Evolutionary conservation across 2,113 vertebrate species (phyloP).

Genomic region (Mustela lutreola): DNA sequence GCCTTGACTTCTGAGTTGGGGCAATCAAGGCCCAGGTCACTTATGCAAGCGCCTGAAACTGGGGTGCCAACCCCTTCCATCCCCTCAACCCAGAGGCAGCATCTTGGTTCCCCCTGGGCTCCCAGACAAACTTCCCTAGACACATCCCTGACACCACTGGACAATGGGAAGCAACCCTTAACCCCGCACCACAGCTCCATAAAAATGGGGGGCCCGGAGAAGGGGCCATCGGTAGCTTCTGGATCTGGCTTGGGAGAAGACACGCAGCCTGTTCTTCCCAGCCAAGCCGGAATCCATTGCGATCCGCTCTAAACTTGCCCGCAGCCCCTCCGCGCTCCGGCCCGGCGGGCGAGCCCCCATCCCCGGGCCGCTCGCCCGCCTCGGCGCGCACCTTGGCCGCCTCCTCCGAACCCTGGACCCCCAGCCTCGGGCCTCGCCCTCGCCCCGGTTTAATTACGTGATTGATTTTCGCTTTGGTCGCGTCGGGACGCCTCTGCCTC

Average conservation of each 20-base stretch:
- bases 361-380: background rate
- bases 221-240: background rate
- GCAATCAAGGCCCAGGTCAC: background rate
- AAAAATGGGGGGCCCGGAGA: slow-evolving; percentile 16
- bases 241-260: slow-evolving; percentile 21
- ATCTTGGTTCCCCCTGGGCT: slow-evolving; percentile 20
- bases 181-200: background rate
- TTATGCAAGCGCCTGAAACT: background rate
- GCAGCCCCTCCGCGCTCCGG: background rate
- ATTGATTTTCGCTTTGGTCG: slow-evolving; percentile 77
- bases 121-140: slow-evolving; percentile 54
- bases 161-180: background rate
- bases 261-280: background rate
- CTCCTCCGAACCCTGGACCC: background rate
- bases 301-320: slow-evolving; percentile 52
- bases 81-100: slow-evolving; percentile 6
- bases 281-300: background rate
- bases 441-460: slow-evolving; percentile 75
- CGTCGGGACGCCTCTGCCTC: slow-evolving; percentile 64
- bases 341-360: background rate
- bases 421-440: slow-evolving; percentile 17
- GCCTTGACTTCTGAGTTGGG: background rate
- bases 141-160: background rate
- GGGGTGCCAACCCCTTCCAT: background rate
- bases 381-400: background rate